These are phyloP conservation scores for Epicampocera succincta DNA, from an alignment of 2,888 invertebrate species.

Conservation along the genomic window DNA sequence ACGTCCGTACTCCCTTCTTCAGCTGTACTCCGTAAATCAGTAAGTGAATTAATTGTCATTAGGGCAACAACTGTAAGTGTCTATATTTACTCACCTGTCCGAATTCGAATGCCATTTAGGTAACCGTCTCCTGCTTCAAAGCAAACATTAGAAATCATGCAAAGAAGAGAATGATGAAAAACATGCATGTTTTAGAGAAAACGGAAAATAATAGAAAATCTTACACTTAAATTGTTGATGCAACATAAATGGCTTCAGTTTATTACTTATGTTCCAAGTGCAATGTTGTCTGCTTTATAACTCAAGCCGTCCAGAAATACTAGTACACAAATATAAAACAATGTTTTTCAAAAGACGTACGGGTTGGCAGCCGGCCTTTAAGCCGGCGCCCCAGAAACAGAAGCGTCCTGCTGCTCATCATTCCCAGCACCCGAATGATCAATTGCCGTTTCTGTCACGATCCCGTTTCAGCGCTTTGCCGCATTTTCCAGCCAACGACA, in stretches of 20 bases:
- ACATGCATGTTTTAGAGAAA: conserved; percentile 8
- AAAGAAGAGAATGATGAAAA: conserved; percentile 14
- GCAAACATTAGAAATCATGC: conserved; percentile 55
- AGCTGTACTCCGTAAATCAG: too few species aligned
- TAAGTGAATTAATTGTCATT: too few species aligned
- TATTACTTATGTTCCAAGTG: conserved; percentile 54
- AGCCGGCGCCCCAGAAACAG: conserved; percentile 56
- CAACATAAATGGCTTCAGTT: conserved; percentile 66
- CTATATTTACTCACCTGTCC: too few species aligned
- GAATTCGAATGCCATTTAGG: background rate
- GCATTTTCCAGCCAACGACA: conserved; percentile 75
- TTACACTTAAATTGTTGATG: conserved; percentile 32
- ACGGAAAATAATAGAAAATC: conserved; percentile 34
- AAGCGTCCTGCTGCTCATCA: background rate
- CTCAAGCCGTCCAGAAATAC: background rate
- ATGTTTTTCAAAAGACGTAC: conserved; percentile 68
- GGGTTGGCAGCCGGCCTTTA: conserved; percentile 62
- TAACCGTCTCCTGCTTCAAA: conserved; percentile 37
- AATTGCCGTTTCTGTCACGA: conserved; percentile 78
- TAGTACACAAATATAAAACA: background rate
- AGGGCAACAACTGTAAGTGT: background rate
- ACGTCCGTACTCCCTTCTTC: too few species aligned
- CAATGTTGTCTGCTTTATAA: conserved; percentile 46
- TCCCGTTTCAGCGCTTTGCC: conserved; percentile 79
- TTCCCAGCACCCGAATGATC: conserved; percentile 73